Evolutionary conservation across 2,113 vertebrate genomes (phyloP).

Genomic region (Willisornis vidua): DNA sequence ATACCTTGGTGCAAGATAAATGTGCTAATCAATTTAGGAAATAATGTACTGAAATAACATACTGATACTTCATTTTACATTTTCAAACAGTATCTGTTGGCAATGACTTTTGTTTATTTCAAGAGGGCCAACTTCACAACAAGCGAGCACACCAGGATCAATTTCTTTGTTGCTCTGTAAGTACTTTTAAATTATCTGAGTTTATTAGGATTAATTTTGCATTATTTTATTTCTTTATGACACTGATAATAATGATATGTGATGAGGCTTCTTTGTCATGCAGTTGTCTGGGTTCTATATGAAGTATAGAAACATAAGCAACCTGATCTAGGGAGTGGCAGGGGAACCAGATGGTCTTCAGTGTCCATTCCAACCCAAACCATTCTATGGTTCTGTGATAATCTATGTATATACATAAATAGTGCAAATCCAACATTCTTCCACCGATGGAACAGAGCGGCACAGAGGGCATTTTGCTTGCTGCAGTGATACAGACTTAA

Average conservation of each 20-base stretch:
- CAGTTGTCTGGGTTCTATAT: background rate
- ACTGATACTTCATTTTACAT: slow-evolving; percentile 55
- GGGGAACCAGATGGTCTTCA: background rate
- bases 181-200: slow-evolving; percentile 69
- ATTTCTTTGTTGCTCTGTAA: slow-evolving; percentile 97
- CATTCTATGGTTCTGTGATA: background rate
- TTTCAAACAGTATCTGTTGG: slow-evolving; percentile 90
- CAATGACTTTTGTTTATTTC: slow-evolving; percentile 99
- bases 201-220: background rate
- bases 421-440: background rate
- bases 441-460: background rate
- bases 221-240: background rate
- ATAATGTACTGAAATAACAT: background rate
- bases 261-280: background rate
- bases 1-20: background rate
- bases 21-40: background rate
- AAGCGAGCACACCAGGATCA: slow-evolving; percentile 87
- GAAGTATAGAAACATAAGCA: background rate
- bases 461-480: background rate
- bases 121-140: slow-evolving; percentile 89
- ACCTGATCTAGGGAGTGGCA: background rate
- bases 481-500: background rate
- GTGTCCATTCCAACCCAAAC: background rate
- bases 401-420: background rate
- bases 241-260: background rate